Base-by-base conservation (phyloP, 1,140 invertebrate genomes). In the Trachymyrmex septentrionalis region DNA sequence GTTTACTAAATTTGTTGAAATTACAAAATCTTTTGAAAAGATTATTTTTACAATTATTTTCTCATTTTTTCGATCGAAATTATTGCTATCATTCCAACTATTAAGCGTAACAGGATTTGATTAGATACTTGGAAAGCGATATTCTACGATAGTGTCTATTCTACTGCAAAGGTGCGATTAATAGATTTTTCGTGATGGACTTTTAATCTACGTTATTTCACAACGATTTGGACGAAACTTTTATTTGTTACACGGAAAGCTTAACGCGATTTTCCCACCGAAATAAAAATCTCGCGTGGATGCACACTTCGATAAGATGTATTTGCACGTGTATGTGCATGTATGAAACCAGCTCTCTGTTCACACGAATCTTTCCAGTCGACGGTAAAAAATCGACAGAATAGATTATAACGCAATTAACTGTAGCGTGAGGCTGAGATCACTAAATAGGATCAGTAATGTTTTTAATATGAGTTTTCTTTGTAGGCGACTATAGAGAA, bases 201-300 rank as follows among this genome's bases (percentile, higher is more conserved):
- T 84, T 82, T 73, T 61, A 34, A 73, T 84, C 53, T 59, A 84
- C 5, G 34, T 84, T 73, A 27, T 73, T 82, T 61, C 67, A 19
- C 80, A 7, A 67, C 16, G 12, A 73, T 57, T 38, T 61, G n/a
- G 9, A 9, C 24, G 55, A 10, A 48, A 82, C 10, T 48, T 72
- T 59, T 38, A 44, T 81, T 72, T 12, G 53, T 34, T 48, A 19
- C 19, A 44, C 24, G 27, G 0, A 38, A 61, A 82, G 27, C 7
- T 84, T 61, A 30, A 73, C 1, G 53, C 19, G 34, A 73, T 82
- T 57, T 59, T 59, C 19, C 1, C 48, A 48, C 14, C 10, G 12
- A 48, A 50, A 69, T 80, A 80, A 67, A 66, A 67, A 55, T 53
- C n/a, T 30, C 27, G n/a, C 24, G 24, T 9, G 24, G 44, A 64